phyloP scores from a whole-genome alignment of 2,113 vertebrate genomes.

The Morone saxatilis region DNA sequence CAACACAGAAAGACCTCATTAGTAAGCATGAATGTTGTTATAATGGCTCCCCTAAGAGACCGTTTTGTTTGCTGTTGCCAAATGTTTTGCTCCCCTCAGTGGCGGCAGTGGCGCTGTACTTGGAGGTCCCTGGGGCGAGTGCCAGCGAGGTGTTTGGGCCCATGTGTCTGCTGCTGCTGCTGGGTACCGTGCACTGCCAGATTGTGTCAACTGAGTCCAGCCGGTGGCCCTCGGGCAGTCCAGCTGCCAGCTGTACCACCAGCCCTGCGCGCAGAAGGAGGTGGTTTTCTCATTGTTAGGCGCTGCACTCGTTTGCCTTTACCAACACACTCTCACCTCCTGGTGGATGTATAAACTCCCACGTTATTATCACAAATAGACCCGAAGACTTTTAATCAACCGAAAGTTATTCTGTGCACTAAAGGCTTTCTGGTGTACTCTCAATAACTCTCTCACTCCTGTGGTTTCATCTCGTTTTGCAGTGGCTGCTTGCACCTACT shows the following conservation, averaged over 20 bases:
- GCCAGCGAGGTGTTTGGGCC: constrained; percentile 93
- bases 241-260: constrained; percentile 73
- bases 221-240: constrained; percentile 78
- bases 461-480: not conserved
- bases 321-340: constrained; percentile 38
- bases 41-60: constrained; percentile 61
- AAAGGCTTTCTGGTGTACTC: not conserved
- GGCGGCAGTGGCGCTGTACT: constrained; percentile 87
- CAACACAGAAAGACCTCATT: constrained; percentile 55
- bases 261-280: constrained; percentile 90
- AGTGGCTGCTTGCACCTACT: not conserved
- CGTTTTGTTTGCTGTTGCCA: constrained; percentile 57
- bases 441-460: not conserved
- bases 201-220: constrained; percentile 95
- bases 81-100: constrained; percentile 83
- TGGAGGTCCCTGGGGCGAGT: constrained; percentile 88
- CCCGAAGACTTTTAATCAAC: not conserved
- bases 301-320: constrained; percentile 37
- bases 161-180: constrained; percentile 96
- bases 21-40: constrained; percentile 55
- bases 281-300: constrained; percentile 79
- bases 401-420: not conserved
- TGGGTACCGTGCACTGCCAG: constrained; percentile 98
- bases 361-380: constrained; percentile 10
- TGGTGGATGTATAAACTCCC: constrained; percentile 19